Evolutionary conservation across 2,113 vertebrate genomes (phyloP), one percentile per base, ranked within the genome.

Genomic region (Ornithorhynchus anatinus): DNA sequence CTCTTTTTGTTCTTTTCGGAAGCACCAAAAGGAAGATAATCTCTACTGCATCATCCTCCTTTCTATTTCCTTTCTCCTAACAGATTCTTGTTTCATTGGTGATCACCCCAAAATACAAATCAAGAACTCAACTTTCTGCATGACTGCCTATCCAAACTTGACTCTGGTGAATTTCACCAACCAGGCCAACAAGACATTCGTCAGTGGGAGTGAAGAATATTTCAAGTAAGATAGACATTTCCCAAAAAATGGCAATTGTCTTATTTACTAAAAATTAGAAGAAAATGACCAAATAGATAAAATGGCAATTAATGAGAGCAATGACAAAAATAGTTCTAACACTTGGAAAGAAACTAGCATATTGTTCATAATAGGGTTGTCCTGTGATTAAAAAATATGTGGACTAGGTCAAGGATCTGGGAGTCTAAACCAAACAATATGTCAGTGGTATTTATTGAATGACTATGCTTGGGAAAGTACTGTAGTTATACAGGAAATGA

Each of bases 121-220:
- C 84, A 98, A 94, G 93, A 98, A 99, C 88, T 95, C 94, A 0
- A 92, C 94, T 13, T 98, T 96, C 90, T 99, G 98, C 82, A 90
- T 97, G 93, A 95, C 95, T n/a, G 95, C 96, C 59, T 96, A 95
- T 75, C 92, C 95, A 29, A 98, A 97, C 89, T 81, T 99, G 86
- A 96, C 88, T 4, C 94, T 92, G 91, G 91, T 98, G 40, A 88
- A 98, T 66, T 96, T 96, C 90, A 94, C 96, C 89, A 95, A 93
- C 31, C 79, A 91, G 31, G 85, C 80, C 50, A 98, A 98, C 88
- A 96, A 97, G 86, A 97, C 94, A 0, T 97, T 97, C 43, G 98
- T 96, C 92, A 99, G 97, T 70, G 97, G 97, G 44, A 99, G 98
- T 13, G 98, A 99, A 89, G 98, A 99, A 62, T 99, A 99, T 75